Evolutionary conservation across 2,888 invertebrate species (phyloP), one percentile per base, ranked within the genome.

Genomic region (Dascillus cervinus): DNA sequence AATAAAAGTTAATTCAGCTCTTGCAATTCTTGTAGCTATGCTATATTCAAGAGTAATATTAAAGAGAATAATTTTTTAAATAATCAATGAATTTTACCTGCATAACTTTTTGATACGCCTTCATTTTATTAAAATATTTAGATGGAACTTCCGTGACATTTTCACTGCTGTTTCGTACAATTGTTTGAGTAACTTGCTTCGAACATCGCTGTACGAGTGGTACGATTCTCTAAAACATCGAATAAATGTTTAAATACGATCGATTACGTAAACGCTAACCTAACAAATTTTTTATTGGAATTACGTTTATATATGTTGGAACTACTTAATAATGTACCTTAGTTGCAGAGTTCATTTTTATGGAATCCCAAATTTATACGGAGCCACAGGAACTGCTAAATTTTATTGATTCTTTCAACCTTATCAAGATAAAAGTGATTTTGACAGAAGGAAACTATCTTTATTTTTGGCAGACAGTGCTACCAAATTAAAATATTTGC

Each of bases 31-130:
- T n/a, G n/a, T n/a, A n/a, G n/a, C n/a, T n/a, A n/a, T n/a, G n/a
- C n/a, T n/a, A n/a, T n/a, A n/a, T n/a, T n/a, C n/a, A n/a, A n/a
- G n/a, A n/a, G n/a, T n/a, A n/a, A n/a, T n/a, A n/a, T n/a, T n/a
- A n/a, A n/a, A n/a, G n/a, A n/a, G n/a, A n/a, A n/a, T n/a, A n/a
- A n/a, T n/a, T n/a, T n/a, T n/a, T n/a, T n/a, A n/a, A n/a, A n/a
- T n/a, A n/a, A n/a, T n/a, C n/a, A n/a, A n/a, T n/a, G n/a, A n/a
- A n/a, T n/a, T n/a, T n/a, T n/a, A n/a, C n/a, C 29, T 34, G 34
- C 20, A 34, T 34, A 22, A 20, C 26, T 13, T 34, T 26, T 15
- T 41, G 37, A n/a, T 26, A 29, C 25, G 12, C 29, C 17, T 39
- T 39, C 2, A 39, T 17, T 20, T 32, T 39, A 3, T 11, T 8